phyloP scores from a whole-genome alignment of 1,140 invertebrate species.

The Drosophila truncata region DNA sequence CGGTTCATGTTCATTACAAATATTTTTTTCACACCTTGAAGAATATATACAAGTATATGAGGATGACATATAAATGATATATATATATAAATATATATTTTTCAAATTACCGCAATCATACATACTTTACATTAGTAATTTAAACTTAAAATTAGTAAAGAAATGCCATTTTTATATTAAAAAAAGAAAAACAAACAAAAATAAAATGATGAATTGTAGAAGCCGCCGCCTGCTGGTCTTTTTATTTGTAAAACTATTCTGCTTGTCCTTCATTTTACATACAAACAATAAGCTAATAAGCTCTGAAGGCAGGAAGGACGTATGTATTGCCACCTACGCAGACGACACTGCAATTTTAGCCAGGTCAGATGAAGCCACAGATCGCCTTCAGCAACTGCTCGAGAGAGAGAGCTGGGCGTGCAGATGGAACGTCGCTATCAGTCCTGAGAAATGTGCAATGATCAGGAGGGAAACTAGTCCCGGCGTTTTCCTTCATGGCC shows the following conservation, averaged over 20 bases:
- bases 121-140: conserved; percentile 83
- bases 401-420: no score
- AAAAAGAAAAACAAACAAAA: conserved; percentile 61
- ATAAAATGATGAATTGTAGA: conserved; percentile 66
- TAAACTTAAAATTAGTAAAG: conserved; percentile 83
- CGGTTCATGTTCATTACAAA: conserved; percentile 78
- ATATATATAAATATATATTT: conserved; percentile 77
- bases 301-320: no score
- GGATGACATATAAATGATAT: conserved; percentile 62
- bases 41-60: conserved; percentile 52
- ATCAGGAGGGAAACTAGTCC: no score
- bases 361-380: no score
- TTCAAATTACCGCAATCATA: conserved; percentile 79
- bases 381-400: no score
- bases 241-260: conserved; percentile 40
- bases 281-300: no score
- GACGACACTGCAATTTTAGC: no score
- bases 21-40: conserved; percentile 61
- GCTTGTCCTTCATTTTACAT: no score
- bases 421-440: no score
- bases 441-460: no score
- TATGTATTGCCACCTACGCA: no score
- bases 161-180: conserved; percentile 84
- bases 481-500: no score
- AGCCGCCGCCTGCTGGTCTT: conserved; percentile 20